A percentile compares a stretch with the other conserved stretches of the same genome.
phyloP scores from a whole-genome alignment of 2,113 vertebrate species.

The Edolisoma coerulescens region DNA sequence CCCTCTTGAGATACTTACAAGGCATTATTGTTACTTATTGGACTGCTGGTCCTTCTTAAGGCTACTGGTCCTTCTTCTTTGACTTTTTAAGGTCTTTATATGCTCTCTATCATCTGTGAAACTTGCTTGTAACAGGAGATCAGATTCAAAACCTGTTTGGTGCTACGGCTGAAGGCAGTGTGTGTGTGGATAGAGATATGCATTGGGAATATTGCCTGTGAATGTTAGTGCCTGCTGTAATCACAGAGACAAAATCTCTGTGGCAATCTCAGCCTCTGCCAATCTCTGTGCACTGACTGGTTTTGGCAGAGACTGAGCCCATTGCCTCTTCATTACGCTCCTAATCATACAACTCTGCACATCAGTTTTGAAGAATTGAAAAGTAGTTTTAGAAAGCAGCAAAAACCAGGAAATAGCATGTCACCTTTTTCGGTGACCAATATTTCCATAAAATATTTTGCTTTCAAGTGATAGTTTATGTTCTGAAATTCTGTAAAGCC shows the following conservation, averaged over 20 bases:
- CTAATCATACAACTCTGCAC: not conserved
- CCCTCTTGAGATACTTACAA: not conserved
- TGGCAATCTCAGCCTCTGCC: not conserved
- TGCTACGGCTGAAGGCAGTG: not conserved
- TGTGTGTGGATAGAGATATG: not conserved
- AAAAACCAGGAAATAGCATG: not conserved
- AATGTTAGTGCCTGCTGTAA: not conserved
- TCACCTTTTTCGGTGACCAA: not conserved
- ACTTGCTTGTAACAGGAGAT: not conserved
- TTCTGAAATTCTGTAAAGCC: not conserved
- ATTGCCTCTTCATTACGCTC: not conserved
- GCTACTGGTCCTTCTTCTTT: not conserved
- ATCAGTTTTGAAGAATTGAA: not conserved
- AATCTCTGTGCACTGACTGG: not conserved
- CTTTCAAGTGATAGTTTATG: not conserved
- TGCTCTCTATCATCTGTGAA: not conserved
- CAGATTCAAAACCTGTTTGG: not conserved
- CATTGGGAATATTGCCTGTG: not conserved
- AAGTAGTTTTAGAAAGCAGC: not conserved
- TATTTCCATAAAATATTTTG: not conserved
- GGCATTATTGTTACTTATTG: not conserved
- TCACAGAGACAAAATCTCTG: not conserved
- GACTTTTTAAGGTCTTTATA: not conserved
- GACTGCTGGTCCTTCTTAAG: not conserved
- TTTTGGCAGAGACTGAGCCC: not conserved